phyloP scores from a whole-genome alignment of 2,888 invertebrate species.

The Stegana nigrithorax region DNA sequence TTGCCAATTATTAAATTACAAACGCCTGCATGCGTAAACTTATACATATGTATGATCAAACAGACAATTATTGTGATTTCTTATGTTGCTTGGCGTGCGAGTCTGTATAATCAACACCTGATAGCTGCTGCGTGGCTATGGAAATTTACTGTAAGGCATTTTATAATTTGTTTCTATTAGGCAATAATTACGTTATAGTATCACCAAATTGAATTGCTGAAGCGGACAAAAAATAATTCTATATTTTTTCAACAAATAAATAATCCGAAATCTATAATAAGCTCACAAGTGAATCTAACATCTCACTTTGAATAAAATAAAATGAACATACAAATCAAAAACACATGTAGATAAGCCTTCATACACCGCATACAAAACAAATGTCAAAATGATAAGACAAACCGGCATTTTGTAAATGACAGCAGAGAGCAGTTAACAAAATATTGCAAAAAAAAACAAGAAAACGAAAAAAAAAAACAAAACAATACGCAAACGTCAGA shows the following conservation, averaged over 20 bases:
- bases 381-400: not conserved
- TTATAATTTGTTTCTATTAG: too few relatives aligned
- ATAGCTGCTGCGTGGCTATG: not conserved
- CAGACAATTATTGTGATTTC: too few relatives aligned
- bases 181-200: too few relatives aligned
- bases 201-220: too few relatives aligned
- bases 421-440: conserved; percentile 18
- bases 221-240: too few relatives aligned
- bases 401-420: conserved; percentile 8
- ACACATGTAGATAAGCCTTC: too few relatives aligned
- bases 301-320: not conserved
- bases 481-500: conserved; percentile 40
- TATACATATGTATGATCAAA: too few relatives aligned
- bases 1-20: conserved; percentile 5
- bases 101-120: not conserved
- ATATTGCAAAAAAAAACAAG: conserved; percentile 19
- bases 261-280: too few relatives aligned
- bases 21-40: too few relatives aligned
- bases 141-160: too few relatives aligned
- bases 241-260: not conserved
- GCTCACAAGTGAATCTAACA: not conserved
- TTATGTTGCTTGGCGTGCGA: not conserved
- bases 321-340: not conserved
- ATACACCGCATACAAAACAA: too few relatives aligned
- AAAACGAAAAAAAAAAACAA: conserved; percentile 31